These are phyloP conservation scores for Drosophila aldrichi DNA, from an alignment of 2,888 invertebrate genomes.

Conservation along the genomic window DNA sequence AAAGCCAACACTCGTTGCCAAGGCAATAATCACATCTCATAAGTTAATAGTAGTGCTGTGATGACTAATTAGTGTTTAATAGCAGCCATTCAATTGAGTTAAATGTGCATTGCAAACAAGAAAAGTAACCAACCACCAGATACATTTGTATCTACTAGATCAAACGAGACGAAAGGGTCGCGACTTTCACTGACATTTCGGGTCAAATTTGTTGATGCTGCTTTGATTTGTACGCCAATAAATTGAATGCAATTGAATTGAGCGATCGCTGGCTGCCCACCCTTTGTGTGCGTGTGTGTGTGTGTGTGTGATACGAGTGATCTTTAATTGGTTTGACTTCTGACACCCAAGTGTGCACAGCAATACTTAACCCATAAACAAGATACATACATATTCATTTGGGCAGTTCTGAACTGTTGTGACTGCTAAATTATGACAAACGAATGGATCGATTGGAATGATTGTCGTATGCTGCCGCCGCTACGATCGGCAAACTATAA, in stretches of 20 bases:
- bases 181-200: constrained; percentile 78
- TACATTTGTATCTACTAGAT: constrained; percentile 71
- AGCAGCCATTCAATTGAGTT: constrained; percentile 32
- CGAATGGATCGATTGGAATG: constrained; percentile 85
- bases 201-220: constrained; percentile 71
- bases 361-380: constrained; percentile 23
- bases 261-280: constrained; percentile 19
- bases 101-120: constrained; percentile 32
- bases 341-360: constrained; percentile 58
- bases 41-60: constrained; percentile 51
- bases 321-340: constrained; percentile 66
- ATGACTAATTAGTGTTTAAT: constrained; percentile 62
- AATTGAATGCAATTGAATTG: constrained; percentile 73
- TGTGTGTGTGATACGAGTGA: constrained; percentile 16
- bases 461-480: constrained; percentile 83
- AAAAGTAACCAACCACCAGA: constrained; percentile 30
- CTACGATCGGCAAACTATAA: constrained; percentile 79
- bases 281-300: constrained; percentile 20
- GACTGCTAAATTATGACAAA: constrained; percentile 83
- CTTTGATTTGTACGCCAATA: constrained; percentile 76
- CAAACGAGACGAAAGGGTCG: constrained; percentile 69
- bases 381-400: constrained; percentile 38
- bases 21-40: constrained; percentile 36
- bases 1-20: constrained; percentile 26
- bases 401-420: constrained; percentile 12